Evolutionary conservation across 2,888 invertebrate species (phyloP), one percentile per base, ranked within the genome.

Genomic region (Latheticus oryzae): DNA sequence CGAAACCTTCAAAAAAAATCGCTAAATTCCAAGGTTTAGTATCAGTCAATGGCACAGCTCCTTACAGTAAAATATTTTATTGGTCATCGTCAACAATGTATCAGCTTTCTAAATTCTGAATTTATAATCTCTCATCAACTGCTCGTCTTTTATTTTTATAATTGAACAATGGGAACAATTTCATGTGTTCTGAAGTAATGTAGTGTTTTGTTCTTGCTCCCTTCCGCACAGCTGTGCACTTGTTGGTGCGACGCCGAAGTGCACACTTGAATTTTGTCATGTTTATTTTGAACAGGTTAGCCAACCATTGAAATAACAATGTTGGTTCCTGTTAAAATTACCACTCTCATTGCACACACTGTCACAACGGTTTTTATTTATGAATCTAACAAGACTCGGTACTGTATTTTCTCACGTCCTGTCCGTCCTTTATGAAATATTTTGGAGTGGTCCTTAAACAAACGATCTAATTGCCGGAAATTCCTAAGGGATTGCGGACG

Each of bases 271-370:
- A 56, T 47, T 52, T 45, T 23, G 52, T 54, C 21, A 12, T 67
- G 68, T 69, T 70, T 68, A 66, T 64, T 66, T 65, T 66, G 61
- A 64, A 67, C 70, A 71, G 69, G 70, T 71, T 67, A 68, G 60
- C 60, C 47, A 43, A 53, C 45, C 38, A 60, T 54, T 66, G 50
- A 35, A 63, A 65, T 63, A 67, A 65, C 57, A 65, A 55, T 50
- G 52, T 52, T 45, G 19, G 11, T 37, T 43, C 42, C 13, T 8
- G 28, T 42, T 50, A 56, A 56, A 50, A 52, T 52, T 40, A 40
- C 32, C 28, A 56, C 43, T 56, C 51, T 56, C 28, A 12, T 28
- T n/a, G 11, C 13, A 9, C 12, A 13, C 23, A 38, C 9, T 23
- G 11, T 12, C 30, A 24, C 4, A 8, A 21, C 28, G 23, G 37